Evolutionary conservation across 1,140 invertebrate genomes (phyloP), one percentile per base, ranked within the genome.

Genomic region (Papilio dardanus): DNA sequence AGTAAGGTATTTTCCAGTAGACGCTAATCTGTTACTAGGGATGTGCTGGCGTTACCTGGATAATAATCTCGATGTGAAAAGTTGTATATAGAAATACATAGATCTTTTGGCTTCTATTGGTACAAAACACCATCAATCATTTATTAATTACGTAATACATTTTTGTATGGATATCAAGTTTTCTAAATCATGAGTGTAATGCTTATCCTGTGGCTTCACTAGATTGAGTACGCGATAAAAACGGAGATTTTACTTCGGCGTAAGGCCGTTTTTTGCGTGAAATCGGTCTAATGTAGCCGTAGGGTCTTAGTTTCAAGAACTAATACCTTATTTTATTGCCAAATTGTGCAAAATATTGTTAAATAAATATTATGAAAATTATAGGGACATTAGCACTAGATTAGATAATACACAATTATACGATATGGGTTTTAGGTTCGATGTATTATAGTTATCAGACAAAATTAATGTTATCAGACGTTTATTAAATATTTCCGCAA

Each of bases 311-410:
- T 42, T 16, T 16, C 1, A 42, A 16, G 16, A 16, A 19, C 7
- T 46, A 6, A n/a, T 46, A 5, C 16, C 2, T n/a, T 6, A 6
- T 19, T 46, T 54, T 54, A 24, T 2, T 24, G 21, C 7, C 21
- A 54, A 24, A 24, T 24, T 3, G 24, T 54, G 12, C 24, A 62
- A 30, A 28, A 28, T 62, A 10, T 14, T 30, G 2, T 58, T 58
- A 3, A 58, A 58, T 58, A 58, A 24, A 8, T 21, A 21, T 0
- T 21, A 28, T 24, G 3, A 30, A 62, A 28, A 16, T 30, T 28
- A 62, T 62, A 62, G 16, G 24, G 54, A 62, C 21, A 62, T 62
- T 62, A 62, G 21, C 54, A 62, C 12, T 62, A 30, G 12, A 62
- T 62, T 16, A 28, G 54, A 30, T 30, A 62, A 62, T 62, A 62